Evolutionary conservation across 2,888 invertebrate genomes (phyloP).

Genomic region (Lithophane ornitopus): DNA sequence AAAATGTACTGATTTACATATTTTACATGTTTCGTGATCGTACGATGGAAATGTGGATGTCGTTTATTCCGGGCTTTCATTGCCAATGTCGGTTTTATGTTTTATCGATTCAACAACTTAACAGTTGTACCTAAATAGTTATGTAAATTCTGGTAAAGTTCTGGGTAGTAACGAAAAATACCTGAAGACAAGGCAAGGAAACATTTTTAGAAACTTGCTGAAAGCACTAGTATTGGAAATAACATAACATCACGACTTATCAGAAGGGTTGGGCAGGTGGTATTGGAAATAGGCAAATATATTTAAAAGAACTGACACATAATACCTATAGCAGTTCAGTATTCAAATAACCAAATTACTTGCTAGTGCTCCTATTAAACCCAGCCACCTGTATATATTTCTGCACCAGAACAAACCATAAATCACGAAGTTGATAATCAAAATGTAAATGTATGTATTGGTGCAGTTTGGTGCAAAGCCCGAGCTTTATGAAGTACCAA

Average conservation of each 20-base stretch:
- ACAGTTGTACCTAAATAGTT: constrained; percentile 25
- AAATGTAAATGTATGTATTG: constrained; percentile 51
- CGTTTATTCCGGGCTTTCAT: constrained; percentile 45
- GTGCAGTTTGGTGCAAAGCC: constrained; percentile 15
- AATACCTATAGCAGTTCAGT: background rate
- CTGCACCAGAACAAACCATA: constrained; percentile 13
- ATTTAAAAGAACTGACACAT: background rate
- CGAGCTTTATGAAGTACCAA: constrained; percentile 15
- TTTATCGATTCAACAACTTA: constrained; percentile 45
- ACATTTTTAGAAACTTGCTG: no score
- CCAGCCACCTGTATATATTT: constrained; percentile 25
- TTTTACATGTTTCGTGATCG: constrained; percentile 52
- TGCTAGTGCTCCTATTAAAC: constrained; percentile 7
- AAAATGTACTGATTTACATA: constrained; percentile 52
- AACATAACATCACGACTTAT: background rate
- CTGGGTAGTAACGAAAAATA: constrained; percentile 6
- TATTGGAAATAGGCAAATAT: background rate
- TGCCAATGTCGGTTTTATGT: constrained; percentile 52
- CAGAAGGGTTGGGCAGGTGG: background rate
- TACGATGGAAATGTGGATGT: constrained; percentile 21
- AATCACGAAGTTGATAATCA: constrained; percentile 30
- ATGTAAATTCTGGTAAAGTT: constrained; percentile 3
- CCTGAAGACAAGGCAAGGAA: background rate
- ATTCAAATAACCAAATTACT: constrained; percentile 12
- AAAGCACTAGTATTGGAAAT: background rate